phyloP scores from a whole-genome alignment of 2,797 vertebrate genomes.

The Cynopterus sphinx region DNA sequence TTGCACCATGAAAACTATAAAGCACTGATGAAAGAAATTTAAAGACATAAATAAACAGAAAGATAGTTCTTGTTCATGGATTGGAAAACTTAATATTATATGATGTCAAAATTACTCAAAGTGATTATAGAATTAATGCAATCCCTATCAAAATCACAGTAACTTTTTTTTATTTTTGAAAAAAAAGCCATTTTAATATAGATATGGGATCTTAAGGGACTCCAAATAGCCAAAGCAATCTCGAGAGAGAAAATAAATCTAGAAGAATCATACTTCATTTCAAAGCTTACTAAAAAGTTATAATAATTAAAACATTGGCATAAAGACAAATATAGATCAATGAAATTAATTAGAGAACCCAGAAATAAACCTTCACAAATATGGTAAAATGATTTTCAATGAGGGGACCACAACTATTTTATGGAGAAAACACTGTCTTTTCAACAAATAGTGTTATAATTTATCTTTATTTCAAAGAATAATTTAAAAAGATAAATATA shows the following conservation, averaged over 20 bases:
- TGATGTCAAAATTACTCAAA: background rate
- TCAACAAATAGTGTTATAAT: background rate
- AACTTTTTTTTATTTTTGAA: background rate
- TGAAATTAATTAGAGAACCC: background rate
- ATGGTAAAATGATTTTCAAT: background rate
- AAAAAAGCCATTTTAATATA: background rate
- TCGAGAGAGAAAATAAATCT: background rate
- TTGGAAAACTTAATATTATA: background rate
- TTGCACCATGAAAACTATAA: background rate
- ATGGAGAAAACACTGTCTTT: background rate
- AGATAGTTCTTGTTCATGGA: background rate
- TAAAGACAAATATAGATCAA: background rate
- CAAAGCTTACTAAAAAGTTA: background rate
- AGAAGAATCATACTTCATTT: background rate
- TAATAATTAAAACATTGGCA: background rate
- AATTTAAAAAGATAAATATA: background rate
- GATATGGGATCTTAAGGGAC: background rate
- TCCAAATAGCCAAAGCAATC: background rate
- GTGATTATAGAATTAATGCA: background rate
- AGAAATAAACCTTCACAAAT: background rate
- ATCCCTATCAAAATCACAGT: background rate
- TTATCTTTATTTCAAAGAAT: background rate
- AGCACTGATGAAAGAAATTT: background rate
- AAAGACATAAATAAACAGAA: background rate
- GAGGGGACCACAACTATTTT: background rate